These are phyloP conservation scores for Nezara viridula DNA, from an alignment of 2,888 invertebrate genomes.

Conservation along the genomic window DNA sequence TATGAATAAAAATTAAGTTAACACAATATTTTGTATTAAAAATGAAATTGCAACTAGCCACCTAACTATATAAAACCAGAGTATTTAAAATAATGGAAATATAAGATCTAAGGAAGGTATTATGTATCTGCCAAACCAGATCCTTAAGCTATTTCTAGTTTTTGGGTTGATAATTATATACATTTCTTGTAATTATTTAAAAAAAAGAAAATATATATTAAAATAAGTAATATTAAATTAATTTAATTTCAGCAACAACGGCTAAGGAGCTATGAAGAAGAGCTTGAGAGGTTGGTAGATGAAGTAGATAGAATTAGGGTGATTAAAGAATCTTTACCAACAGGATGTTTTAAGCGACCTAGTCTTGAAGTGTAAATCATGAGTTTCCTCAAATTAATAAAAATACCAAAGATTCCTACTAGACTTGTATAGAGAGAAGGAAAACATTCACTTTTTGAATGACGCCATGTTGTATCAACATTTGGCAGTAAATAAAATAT, in stretches of 20 bases:
- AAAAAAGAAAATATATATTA: not conserved
- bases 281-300: conserved; percentile 77
- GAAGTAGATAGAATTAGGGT: conserved; percentile 88
- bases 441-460: conserved; percentile 38
- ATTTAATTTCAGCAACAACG: conserved; percentile 72
- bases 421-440: conserved; percentile 48
- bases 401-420: conserved; percentile 52
- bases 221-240: not conserved
- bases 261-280: conserved; percentile 85
- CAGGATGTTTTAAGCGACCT: conserved; percentile 83
- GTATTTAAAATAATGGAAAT: not conserved
- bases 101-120: not conserved
- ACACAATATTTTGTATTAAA: not conserved
- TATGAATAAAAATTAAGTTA: not conserved
- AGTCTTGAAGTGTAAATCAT: conserved; percentile 74
- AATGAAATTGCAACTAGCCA: not conserved
- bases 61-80: not conserved
- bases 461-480: conserved; percentile 58
- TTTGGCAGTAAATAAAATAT: conserved; percentile 47
- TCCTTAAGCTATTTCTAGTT: not conserved
- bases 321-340: conserved; percentile 85
- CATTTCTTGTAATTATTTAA: not conserved
- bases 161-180: conserved; percentile 42
- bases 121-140: not conserved
- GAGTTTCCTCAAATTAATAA: not conserved